Evolutionary conservation across 2,888 invertebrate genomes (phyloP).

Genomic region (Thereva unica): DNA sequence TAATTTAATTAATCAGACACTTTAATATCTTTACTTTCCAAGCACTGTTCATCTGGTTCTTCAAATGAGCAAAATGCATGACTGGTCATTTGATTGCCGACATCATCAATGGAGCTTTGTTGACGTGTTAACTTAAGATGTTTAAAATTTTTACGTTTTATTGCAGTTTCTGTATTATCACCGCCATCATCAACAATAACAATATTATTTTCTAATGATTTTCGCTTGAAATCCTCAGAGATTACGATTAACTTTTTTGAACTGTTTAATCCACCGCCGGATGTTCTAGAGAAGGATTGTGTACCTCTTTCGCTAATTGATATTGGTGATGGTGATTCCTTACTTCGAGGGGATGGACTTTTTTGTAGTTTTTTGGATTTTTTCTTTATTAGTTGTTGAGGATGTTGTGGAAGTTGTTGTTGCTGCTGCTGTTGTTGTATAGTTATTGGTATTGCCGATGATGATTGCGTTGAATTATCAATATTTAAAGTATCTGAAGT

Average conservation of each 20-base stretch:
- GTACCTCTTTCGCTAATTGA: constrained; percentile 18
- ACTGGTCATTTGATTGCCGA: constrained; percentile 43
- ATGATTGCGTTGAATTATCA: neutral
- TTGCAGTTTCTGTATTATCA: constrained; percentile 5
- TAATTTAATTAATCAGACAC: constrained; percentile 30
- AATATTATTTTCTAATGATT: constrained; percentile 42
- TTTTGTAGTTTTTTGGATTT: constrained; percentile 12
- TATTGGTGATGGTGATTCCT: constrained; percentile 18
- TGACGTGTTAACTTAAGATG: constrained; percentile 37
- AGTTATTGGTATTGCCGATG: neutral
- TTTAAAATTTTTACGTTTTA: constrained; percentile 37
- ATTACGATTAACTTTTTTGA: constrained; percentile 42
- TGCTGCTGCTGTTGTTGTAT: neutral
- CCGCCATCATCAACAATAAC: constrained; percentile 39
- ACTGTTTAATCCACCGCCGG: neutral
- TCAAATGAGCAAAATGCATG: constrained; percentile 44
- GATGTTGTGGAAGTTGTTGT: neutral
- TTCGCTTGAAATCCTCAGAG: constrained; percentile 43
- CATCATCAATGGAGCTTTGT: constrained; percentile 44
- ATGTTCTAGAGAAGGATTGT: constrained; percentile 32
- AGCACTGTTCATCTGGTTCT: constrained; percentile 43
- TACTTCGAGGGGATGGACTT: constrained; percentile 17
- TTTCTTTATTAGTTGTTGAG: neutral
- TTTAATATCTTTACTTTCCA: constrained; percentile 43
- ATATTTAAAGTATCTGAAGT: constrained; percentile 17